Evolutionary conservation across 2,888 invertebrate species (phyloP).

Genomic region (Bellardia bayeri): DNA sequence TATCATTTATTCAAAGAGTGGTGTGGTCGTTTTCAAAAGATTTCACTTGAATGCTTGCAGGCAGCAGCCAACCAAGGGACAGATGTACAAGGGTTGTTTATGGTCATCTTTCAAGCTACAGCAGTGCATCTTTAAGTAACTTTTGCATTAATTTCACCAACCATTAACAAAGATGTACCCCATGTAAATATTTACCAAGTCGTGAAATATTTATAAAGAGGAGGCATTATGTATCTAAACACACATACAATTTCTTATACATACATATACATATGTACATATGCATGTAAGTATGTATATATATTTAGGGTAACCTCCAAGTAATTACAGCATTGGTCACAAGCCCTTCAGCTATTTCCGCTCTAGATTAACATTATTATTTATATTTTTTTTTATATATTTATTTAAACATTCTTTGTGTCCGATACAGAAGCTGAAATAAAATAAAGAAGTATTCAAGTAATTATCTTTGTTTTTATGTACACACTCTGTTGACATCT

Average conservation of each 20-base stretch:
- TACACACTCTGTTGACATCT: slow-evolving; percentile 71
- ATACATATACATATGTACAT: not conserved
- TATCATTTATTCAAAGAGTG: too few species aligned
- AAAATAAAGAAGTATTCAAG: slow-evolving; percentile 57
- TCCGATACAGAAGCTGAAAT: slow-evolving; percentile 68
- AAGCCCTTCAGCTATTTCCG: slow-evolving; percentile 72
- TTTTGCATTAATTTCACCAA: slow-evolving; percentile 11
- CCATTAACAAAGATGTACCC: slow-evolving; percentile 18
- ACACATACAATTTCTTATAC: not conserved
- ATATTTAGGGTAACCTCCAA: slow-evolving; percentile 60
- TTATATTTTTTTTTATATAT: slow-evolving; percentile 26
- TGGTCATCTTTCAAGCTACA: slow-evolving; percentile 3
- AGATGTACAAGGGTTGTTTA: slow-evolving; percentile 39
- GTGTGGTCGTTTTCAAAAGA: too few species aligned
- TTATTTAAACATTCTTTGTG: slow-evolving; percentile 5
- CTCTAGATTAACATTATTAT: slow-evolving; percentile 71
- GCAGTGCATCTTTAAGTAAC: slow-evolving; percentile 1
- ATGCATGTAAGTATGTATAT: too few species aligned
- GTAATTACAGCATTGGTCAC: slow-evolving; percentile 72
- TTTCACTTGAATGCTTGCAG: too few species aligned
- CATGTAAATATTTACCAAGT: slow-evolving; percentile 39
- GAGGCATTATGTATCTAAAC: slow-evolving; percentile 45
- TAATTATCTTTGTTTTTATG: slow-evolving; percentile 71
- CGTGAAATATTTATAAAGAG: slow-evolving; percentile 45
- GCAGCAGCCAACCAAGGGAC: not conserved